Conservation (phyloP, 2,797 vertebrate species). For the Rhinella marina region DNA sequence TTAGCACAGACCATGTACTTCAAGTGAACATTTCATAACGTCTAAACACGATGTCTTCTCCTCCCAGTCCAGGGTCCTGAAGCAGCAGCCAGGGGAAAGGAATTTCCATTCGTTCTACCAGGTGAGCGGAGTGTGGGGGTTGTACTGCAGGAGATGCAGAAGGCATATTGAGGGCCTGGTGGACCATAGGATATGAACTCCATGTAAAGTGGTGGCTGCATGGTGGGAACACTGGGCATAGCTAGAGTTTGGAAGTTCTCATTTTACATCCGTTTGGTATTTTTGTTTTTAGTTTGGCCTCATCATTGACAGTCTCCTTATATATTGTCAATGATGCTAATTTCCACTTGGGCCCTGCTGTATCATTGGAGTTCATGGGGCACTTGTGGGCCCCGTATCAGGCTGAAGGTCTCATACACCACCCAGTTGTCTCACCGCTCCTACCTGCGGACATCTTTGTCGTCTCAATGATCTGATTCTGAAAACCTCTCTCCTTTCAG, state of each 20-base stretch:
- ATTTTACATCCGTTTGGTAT: neutral
- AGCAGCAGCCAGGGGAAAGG: conserved; percentile 90
- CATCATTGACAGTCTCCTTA: too few species aligned
- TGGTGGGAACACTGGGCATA: too few species aligned
- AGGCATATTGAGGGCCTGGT: neutral
- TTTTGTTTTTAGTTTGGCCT: too few species aligned
- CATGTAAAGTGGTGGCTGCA: too few species aligned
- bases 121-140: conserved; percentile 70
- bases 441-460: neutral
- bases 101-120: conserved; percentile 96
- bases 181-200: neutral
- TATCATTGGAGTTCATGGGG: neutral
- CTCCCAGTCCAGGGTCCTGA: conserved; percentile 87
- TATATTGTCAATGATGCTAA: too few species aligned
- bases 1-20: neutral
- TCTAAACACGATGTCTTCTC: conserved; percentile 18
- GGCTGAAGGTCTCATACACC: neutral
- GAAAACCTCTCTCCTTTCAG: conserved; percentile 66
- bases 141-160: neutral
- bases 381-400: neutral
- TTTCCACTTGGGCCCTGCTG: neutral
- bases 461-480: neutral
- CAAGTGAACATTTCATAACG: neutral
- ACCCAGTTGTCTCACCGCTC: neutral
- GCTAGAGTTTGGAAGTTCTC: neutral